phyloP scores from a whole-genome alignment of 2,797 vertebrate species.

The Arctocebus calabarensis region DNA sequence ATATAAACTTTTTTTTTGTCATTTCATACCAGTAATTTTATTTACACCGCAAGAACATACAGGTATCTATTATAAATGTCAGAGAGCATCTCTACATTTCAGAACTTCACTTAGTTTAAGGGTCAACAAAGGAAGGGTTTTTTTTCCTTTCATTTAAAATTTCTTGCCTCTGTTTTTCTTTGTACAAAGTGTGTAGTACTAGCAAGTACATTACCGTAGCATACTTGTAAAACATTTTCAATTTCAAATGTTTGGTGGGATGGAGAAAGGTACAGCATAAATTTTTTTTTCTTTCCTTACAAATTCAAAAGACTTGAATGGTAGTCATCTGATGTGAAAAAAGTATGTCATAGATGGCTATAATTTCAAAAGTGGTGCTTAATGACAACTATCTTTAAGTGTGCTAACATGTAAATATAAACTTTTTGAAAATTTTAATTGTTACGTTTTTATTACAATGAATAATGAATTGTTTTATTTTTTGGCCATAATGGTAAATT shows the following conservation, averaged over 20 bases:
- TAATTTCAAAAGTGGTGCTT: slow-evolving; percentile 51
- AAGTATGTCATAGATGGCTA: background rate
- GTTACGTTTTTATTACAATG: too few relatives aligned
- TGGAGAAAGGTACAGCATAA: background rate
- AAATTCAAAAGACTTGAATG: slow-evolving; percentile 57
- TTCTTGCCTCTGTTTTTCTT: slow-evolving; percentile 56
- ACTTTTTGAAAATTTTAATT: too few relatives aligned
- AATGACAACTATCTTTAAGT: slow-evolving; percentile 33
- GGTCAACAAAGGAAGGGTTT: slow-evolving; percentile 32
- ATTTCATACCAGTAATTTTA: slow-evolving; percentile 80
- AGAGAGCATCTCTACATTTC: slow-evolving; percentile 62
- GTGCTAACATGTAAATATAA: background rate
- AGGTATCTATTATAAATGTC: slow-evolving; percentile 64
- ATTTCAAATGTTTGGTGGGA: slow-evolving; percentile 14
- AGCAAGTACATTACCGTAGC: slow-evolving; percentile 47
- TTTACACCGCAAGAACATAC: slow-evolving; percentile 85
- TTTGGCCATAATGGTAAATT: too few relatives aligned
- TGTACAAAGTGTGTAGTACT: slow-evolving; percentile 65
- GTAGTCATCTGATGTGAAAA: slow-evolving; percentile 23
- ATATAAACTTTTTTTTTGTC: background rate
- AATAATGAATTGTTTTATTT: too few relatives aligned
- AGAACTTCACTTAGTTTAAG: slow-evolving; percentile 52
- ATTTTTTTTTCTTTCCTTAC: background rate
- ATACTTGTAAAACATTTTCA: slow-evolving; percentile 51
- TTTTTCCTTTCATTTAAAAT: background rate